Evolutionary conservation across 2,113 vertebrate species (phyloP).

Genomic region (Vicugna pacos): DNA sequence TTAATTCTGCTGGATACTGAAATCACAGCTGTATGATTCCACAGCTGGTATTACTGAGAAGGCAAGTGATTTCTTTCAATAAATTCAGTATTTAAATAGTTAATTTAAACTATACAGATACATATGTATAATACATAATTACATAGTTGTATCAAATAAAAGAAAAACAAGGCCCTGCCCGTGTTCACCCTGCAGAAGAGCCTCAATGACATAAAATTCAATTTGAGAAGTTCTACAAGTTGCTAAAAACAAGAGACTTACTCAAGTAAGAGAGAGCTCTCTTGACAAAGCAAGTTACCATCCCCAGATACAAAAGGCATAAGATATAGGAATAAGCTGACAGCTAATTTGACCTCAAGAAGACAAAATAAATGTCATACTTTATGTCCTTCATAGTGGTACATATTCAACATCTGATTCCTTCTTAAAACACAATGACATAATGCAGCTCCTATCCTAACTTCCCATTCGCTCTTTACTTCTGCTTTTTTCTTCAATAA

Average conservation of each 20-base stretch:
- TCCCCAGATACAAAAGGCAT: not conserved
- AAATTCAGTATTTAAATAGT: not conserved
- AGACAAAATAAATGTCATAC: fast-evolving
- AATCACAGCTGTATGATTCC: not conserved
- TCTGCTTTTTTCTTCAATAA: not conserved
- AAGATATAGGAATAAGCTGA: not conserved
- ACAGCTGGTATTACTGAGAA: not conserved
- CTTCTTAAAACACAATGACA: not conserved
- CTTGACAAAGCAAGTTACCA: not conserved
- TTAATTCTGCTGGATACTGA: constrained; percentile 64
- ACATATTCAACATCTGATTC: not conserved
- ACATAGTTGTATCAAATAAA: not conserved
- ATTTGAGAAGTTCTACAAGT: not conserved
- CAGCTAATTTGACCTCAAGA: not conserved
- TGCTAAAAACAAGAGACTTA: not conserved
- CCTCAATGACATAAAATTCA: not conserved
- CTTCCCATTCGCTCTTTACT: not conserved
- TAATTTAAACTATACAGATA: not conserved
- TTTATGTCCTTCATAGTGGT: fast-evolving
- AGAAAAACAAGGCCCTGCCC: not conserved
- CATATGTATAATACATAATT: not conserved
- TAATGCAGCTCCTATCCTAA: fast-evolving
- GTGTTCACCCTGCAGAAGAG: not conserved
- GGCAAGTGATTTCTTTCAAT: not conserved
- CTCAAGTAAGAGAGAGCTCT: not conserved